phyloP scores from a whole-genome alignment of 2,113 vertebrate species.

The Psephotus haematonotus region DNA sequence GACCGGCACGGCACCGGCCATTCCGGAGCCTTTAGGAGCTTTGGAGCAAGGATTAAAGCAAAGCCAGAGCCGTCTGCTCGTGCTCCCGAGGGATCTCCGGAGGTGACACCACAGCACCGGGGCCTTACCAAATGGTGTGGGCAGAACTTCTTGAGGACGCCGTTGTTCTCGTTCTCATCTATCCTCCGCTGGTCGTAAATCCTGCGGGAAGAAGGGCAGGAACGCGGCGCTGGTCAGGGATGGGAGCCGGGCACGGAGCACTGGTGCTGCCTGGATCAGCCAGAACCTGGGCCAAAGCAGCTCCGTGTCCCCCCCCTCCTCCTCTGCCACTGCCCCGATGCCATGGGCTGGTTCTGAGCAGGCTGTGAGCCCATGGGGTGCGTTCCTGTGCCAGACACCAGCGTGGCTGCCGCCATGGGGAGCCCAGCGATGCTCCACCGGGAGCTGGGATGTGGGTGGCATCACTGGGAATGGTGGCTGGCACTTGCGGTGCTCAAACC shows the following conservation, averaged over 20 bases:
- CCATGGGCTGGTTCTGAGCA: neutral
- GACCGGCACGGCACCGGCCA: neutral
- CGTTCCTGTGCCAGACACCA: neutral
- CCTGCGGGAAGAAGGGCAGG: constrained; percentile 59
- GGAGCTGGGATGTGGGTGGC: neutral
- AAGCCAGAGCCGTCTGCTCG: neutral
- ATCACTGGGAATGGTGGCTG: neutral
- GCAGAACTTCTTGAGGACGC: constrained; percentile 95
- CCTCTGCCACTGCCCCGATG: neutral
- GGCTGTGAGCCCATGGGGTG: neutral
- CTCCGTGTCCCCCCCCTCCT: neutral
- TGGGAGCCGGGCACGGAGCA: neutral
- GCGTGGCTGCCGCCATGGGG: neutral
- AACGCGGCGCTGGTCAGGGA: neutral
- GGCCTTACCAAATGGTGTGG: constrained; percentile 88
- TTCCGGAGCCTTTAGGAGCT: too few species aligned
- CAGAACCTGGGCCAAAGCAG: neutral
- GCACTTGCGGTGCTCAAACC: accelerated
- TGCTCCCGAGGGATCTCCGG: neutral
- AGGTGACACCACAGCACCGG: neutral
- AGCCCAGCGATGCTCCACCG: neutral
- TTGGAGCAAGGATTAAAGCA: neutral
- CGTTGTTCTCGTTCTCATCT: constrained; percentile 93
- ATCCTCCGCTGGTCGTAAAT: constrained; percentile 97
- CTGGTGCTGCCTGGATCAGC: neutral